Conservation (phyloP, 1,140 invertebrate species). For the Pristionchus pacificus region DNA sequence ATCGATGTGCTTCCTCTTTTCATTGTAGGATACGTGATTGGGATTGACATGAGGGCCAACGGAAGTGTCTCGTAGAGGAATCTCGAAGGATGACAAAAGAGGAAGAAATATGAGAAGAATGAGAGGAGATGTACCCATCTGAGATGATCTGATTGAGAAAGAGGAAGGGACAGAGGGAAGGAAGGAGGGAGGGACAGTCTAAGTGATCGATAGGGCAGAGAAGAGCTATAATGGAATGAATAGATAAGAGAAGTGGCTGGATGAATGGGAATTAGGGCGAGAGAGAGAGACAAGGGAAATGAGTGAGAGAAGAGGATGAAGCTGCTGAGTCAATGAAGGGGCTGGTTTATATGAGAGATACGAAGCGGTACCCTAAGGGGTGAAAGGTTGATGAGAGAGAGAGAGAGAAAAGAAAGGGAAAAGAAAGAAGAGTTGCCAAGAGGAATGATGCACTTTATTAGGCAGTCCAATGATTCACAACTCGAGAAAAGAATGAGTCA, state of each 20-base stretch:
- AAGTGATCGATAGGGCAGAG: neutral
- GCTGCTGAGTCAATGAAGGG: too few species aligned
- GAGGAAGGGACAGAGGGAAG: slow-evolving; percentile 1
- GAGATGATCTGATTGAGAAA: neutral
- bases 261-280: neutral
- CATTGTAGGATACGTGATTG: slow-evolving; percentile 52
- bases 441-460: too few species aligned
- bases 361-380: too few species aligned
- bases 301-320: too few species aligned
- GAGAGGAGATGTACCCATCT: neutral
- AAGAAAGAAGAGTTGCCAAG: too few species aligned
- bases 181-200: slow-evolving; percentile 13
- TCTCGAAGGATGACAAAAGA: slow-evolving; percentile 1
- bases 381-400: too few species aligned
- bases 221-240: neutral
- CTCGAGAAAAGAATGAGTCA: too few species aligned
- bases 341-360: too few species aligned
- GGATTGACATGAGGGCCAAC: slow-evolving; percentile 22
- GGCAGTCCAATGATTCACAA: too few species aligned
- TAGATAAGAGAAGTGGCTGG: neutral
- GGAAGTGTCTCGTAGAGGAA: neutral
- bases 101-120: neutral
- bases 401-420: too few species aligned
- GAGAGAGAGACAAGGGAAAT: neutral
- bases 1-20: slow-evolving; percentile 54